These are phyloP conservation scores for Caenorhabditis afra DNA, from an alignment of 2,888 invertebrate species.

Conservation along the genomic window DNA sequence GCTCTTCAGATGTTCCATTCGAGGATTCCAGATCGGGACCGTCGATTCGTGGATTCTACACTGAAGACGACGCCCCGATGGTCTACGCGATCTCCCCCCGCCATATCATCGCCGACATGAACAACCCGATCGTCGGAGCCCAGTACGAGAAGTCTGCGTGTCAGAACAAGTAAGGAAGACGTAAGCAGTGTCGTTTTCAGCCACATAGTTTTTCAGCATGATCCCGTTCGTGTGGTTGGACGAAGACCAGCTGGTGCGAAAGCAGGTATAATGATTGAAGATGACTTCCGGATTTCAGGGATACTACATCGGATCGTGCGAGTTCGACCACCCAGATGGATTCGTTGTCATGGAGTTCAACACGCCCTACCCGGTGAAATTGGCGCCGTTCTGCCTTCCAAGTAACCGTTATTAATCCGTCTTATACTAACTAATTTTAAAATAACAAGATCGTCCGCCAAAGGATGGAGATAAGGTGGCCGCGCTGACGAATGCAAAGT, in stretches of 20 bases:
- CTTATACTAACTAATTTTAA: too few species aligned
- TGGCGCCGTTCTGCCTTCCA: constrained; percentile 12
- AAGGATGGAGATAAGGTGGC: too few species aligned
- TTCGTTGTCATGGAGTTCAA: constrained; percentile 8
- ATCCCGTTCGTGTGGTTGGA: too few species aligned
- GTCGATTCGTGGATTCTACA: too few species aligned
- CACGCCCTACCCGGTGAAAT: background rate
- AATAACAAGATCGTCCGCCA: too few species aligned
- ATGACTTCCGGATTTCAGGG: background rate
- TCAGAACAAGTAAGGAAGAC: constrained; percentile 7
- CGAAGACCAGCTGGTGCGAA: too few species aligned
- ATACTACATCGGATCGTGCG: constrained; percentile 33
- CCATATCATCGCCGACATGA: background rate
- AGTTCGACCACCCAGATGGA: constrained; percentile 3
- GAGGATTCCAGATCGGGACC: too few species aligned
- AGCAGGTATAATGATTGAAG: too few species aligned
- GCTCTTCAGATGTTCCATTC: too few species aligned
- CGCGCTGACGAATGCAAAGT: too few species aligned
- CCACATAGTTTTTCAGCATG: background rate
- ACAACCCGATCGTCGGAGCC: background rate
- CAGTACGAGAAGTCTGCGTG: constrained; percentile 7
- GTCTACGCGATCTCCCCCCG: background rate
- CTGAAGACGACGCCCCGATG: too few species aligned
- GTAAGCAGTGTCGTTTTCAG: background rate
- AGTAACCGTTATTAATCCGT: too few species aligned